Base-by-base conservation (phyloP, 2,797 vertebrate species). In the Cyprinella venusta region DNA sequence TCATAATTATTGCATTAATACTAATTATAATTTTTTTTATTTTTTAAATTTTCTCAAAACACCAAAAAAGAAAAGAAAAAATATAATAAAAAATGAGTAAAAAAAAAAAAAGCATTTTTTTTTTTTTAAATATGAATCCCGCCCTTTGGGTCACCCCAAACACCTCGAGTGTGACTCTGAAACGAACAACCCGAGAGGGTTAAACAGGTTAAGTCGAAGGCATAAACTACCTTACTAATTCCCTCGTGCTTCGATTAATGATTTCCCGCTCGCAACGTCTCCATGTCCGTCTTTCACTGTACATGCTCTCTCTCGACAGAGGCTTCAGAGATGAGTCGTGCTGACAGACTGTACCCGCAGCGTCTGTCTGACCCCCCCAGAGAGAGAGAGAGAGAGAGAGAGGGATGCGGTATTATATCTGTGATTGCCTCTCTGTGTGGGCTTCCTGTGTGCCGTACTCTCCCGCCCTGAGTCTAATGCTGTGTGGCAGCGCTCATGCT, bases 401-500 rank as follows among this genome's bases (percentile, higher is more conserved):
- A 79, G 84, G 59, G 92, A 90, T 89, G 70, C 68, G 85, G 90
- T 90, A 90, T 93, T 89, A 92, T 92, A 91, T 91, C 89, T 89
- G 89, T 92, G 92, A 94, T 93, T 92, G 91, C 89, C 92, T 91
- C 87, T 71, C 86, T 89, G 88, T 91, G 91, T 92, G 91, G 91
- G 89, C 87, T 89, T 89, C 87, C 85, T 90, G 92, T 90, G 90
- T 86, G 79, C 87, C 59, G 80, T 38, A 68, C 87, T 90, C 87
- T 86, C 78, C 87, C 87, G 82, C 86, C 88, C 89, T 90, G 92
- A 94, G 90, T 85, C 88, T 95, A 93, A 95, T 94, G 86, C 91
- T 86, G 80, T 91, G 91, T 94, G 94, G 93, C 94, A 94, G 93
- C 85, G 90, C 93, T 89, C 90, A 92, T 92, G 93, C 92, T 94